phyloP scores from a whole-genome alignment of 2,888 invertebrate genomes.

The Pachymerium ferrugineum region DNA sequence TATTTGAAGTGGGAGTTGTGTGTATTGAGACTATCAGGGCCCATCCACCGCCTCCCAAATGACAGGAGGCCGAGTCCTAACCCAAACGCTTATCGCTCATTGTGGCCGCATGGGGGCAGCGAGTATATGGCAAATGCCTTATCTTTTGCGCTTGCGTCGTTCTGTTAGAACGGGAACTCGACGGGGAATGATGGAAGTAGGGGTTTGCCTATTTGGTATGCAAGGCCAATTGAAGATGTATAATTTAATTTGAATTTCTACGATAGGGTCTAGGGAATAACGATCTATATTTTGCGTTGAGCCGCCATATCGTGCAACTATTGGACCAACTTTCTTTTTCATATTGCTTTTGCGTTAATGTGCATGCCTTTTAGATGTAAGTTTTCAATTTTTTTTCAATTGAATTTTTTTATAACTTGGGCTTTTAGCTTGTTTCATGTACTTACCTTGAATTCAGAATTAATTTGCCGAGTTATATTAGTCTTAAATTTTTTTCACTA shows the following conservation, averaged over 20 bases:
- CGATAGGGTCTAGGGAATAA: background rate
- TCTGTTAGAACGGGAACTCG: background rate
- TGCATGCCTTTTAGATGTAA: no score
- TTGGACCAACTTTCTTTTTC: background rate
- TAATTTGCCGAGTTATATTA: no score
- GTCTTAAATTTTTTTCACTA: no score
- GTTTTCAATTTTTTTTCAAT: no score
- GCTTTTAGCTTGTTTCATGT: no score
- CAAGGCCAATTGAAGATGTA: slow-evolving; percentile 11
- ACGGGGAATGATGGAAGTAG: slow-evolving; percentile 6
- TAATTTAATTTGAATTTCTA: slow-evolving; percentile 23
- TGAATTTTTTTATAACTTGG: no score
- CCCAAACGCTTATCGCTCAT: slow-evolving; percentile 25
- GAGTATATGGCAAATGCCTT: slow-evolving; percentile 24
- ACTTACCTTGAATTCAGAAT: no score
- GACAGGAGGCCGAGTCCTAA: slow-evolving; percentile 27
- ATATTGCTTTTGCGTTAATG: background rate
- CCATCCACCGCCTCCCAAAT: slow-evolving; percentile 18
- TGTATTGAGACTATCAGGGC: slow-evolving; percentile 19
- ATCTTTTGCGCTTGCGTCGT: slow-evolving; percentile 8
- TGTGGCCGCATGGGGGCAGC: slow-evolving; percentile 27
- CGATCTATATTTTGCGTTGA: background rate
- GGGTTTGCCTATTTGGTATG: background rate
- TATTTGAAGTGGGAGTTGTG: slow-evolving; percentile 20
- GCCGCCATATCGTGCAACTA: background rate